phyloP scores from a whole-genome alignment of 1,140 invertebrate genomes.

The Eueides isabella region DNA sequence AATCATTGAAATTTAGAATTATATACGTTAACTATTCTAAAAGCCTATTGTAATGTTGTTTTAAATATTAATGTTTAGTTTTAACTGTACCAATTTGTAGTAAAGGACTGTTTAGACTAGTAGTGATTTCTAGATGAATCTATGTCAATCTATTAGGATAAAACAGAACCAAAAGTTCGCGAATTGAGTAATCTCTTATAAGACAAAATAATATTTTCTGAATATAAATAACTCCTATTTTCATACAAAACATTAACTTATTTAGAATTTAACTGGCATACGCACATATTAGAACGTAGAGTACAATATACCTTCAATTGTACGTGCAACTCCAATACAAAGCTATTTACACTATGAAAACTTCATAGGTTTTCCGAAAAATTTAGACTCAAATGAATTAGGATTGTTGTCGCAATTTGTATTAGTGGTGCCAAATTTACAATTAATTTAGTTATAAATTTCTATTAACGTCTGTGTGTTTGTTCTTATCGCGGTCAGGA shows the following conservation, averaged over 20 bases:
- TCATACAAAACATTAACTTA: constrained; percentile 73
- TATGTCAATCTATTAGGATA: constrained; percentile 63
- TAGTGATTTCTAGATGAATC: constrained; percentile 68
- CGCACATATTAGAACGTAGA: constrained; percentile 69
- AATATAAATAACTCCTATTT: constrained; percentile 78
- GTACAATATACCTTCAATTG: constrained; percentile 42
- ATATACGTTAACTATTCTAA: constrained; percentile 62
- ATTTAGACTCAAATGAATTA: constrained; percentile 41
- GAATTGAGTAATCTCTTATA: constrained; percentile 68
- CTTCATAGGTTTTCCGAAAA: constrained; percentile 30
- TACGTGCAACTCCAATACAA: constrained; percentile 27
- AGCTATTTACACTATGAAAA: constrained; percentile 4
- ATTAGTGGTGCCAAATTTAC: constrained; percentile 71
- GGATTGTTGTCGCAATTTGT: constrained; percentile 42
- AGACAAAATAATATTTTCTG: constrained; percentile 76
- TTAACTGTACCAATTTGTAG: constrained; percentile 53
- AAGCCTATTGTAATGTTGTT: constrained; percentile 55
- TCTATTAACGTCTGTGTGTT: constrained; percentile 20
- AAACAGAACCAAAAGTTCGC: constrained; percentile 70
- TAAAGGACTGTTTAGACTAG: constrained; percentile 70
- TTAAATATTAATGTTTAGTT: constrained; percentile 58
- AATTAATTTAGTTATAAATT: constrained; percentile 11
- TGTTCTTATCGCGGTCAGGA: neutral
- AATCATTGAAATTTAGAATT: constrained; percentile 73
- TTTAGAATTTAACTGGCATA: constrained; percentile 71